Evolutionary conservation across 2,797 vertebrate species (phyloP), one percentile per base, ranked within the genome.

Genomic region (Pipistrellus pygmaeus): DNA sequence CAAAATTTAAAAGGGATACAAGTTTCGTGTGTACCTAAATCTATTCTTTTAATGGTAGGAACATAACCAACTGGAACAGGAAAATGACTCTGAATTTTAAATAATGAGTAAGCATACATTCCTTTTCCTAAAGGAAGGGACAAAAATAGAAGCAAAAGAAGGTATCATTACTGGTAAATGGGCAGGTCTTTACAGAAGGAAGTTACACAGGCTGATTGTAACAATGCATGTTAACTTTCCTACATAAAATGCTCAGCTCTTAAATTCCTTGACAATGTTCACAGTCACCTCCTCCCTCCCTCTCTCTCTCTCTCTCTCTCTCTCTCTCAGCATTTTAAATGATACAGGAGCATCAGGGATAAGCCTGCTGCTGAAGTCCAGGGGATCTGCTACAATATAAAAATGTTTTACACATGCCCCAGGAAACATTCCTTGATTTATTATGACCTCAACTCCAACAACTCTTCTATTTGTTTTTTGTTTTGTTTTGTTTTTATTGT

Each of bases 61-160:
- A 97, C 82, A 80, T 95, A 94, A 95, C 87, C 62, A 94, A 86
- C 32, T 38, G 38, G 41, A 95, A 96, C 97, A 95, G 97, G 97
- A 97, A 97, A 97, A 85, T 91, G 92, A 96, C 94, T 95, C 23
- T 76, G 91, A 94, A 92, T 95, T 93, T 96, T 96, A 96, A 96
- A 93, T 85, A 97, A 94, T 97, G 94, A 97, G 94, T 95, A 96
- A 97, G 96, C 96, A 97, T 90, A 96, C 95, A 96, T 92, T 95
- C 95, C 89, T 95, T 77, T 96, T 97, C 96, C 96, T 94, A 97
- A 97, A 97, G 97, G 97, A 97, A 97, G 96, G 80, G 95, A 96
- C 91, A 96, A 94, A 97, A 97, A 97, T 97, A 97, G 97, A 95
- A 83, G 93, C 93, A 87, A 97, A 95, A 96, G 85, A 97, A 97